Base-by-base conservation (phyloP, 2,797 vertebrate genomes). In the Allochrocebus solatus region DNA sequence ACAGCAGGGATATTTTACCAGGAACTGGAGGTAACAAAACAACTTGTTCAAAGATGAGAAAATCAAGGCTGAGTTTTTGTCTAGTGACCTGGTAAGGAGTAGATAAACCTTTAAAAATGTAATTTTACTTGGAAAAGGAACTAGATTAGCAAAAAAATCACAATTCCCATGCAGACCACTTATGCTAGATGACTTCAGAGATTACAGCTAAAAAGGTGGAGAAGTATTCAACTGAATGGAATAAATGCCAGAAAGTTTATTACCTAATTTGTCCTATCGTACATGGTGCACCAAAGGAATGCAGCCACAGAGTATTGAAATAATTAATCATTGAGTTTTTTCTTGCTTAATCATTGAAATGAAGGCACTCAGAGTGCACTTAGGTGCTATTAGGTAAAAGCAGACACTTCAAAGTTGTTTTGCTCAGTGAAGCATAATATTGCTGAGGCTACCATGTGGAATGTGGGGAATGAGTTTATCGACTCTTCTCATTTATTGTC, bases 71-170 rank as follows among this genome's bases (percentile, higher is more conserved):
- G 12, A 82, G 13, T 84, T 94, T 75, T 91, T 95, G 1, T 22
- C 39, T 91, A 17, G 12, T 72, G 5, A 4, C 26, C 30, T 86
- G 89, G 13, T 86, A 93, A 89, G 53, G 24, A 48, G n/a, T 89
- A 0, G 67, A n/a, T 67, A 17, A 88, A 19, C 4, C 5, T 96
- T 80, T 48, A 39, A 82, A 30, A 2, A 19, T 80, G 14, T 41
- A 95, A 64, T 83, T 75, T 36, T 74, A 10, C n/a, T 90, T 93
- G n/a, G 43, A 80, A 96, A 85, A 91, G 43, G 61, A 33, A 87
- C 36, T 12, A 72, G 21, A 14, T 22, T 91, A 41, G 33, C 5
- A 16, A 78, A 59, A 59, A 83, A 70, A 10, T 83, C 36, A 80
- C 55, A 95, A 5, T 75, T 75, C 33, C 92, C n/a, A 30, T 6